Percentiles rank a stretch among this genome's conserved stretches.
Evolutionary conservation across 2,888 invertebrate genomes (phyloP).

Genomic region (Malthinus flaveolus): DNA sequence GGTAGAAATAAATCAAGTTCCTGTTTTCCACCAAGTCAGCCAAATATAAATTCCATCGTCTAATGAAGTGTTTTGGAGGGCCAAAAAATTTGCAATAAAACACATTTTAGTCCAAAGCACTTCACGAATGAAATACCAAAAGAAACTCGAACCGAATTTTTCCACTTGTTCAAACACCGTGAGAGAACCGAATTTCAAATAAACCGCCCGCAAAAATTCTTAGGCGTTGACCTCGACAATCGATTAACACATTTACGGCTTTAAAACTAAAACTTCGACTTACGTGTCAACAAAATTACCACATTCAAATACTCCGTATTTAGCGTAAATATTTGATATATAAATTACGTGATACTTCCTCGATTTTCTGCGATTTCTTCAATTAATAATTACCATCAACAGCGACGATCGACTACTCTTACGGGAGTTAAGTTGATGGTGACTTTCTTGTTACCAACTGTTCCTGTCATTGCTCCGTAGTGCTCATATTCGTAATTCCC

Average conservation of each 20-base stretch:
- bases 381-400: slow-evolving; percentile 4
- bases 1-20: slow-evolving; percentile 10
- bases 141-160: slow-evolving; percentile 4
- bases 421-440: not conserved
- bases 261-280: slow-evolving; percentile 35
- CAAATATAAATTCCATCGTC: slow-evolving; percentile 9
- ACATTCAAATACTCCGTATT: slow-evolving; percentile 27
- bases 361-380: slow-evolving; percentile 18
- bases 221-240: slow-evolving; percentile 33
- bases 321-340: slow-evolving; percentile 14
- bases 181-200: slow-evolving; percentile 14
- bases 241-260: slow-evolving; percentile 30
- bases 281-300: slow-evolving; percentile 33
- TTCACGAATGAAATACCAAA: slow-evolving; percentile 8
- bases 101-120: slow-evolving; percentile 17
- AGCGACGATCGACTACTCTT: not conserved
- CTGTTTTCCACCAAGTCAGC: slow-evolving; percentile 17
- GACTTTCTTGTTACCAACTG: not conserved
- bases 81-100: slow-evolving; percentile 9
- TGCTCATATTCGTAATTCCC: too few species aligned
- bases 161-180: not conserved
- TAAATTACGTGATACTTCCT: slow-evolving; percentile 10
- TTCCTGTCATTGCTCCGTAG: too few species aligned
- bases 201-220: slow-evolving; percentile 15
- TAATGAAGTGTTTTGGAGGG: too few species aligned